phyloP scores from a whole-genome alignment of 2,888 invertebrate genomes.

The Ichneumoninae sp. region DNA sequence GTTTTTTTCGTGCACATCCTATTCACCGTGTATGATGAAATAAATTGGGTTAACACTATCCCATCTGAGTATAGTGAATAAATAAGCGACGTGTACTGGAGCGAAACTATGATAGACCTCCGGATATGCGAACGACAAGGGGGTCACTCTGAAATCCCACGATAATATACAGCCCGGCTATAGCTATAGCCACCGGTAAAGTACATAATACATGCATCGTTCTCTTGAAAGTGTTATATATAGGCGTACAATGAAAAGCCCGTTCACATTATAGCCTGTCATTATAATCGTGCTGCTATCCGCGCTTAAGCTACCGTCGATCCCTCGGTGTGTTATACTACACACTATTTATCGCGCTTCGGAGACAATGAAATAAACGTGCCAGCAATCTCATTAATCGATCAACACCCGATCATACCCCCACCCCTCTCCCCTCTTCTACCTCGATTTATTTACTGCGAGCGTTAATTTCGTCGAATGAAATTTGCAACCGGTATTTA shows the following conservation, averaged over 20 bases:
- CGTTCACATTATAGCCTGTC: constrained; percentile 22
- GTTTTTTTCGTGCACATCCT: neutral
- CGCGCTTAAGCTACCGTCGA: constrained; percentile 25
- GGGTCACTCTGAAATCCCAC: constrained; percentile 30
- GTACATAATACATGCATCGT: constrained; percentile 18
- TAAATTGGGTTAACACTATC: neutral
- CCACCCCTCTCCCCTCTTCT: neutral
- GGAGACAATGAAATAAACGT: constrained; percentile 56
- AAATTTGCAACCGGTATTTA: constrained; percentile 45
- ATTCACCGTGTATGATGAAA: neutral
- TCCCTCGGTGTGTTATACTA: constrained; percentile 15
- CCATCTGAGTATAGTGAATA: neutral
- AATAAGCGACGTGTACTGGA: neutral
- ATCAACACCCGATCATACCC: constrained; percentile 44
- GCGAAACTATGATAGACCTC: neutral
- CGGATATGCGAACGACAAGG: constrained; percentile 26
- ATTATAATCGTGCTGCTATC: constrained; percentile 25
- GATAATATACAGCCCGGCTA: constrained; percentile 19
- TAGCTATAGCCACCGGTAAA: neutral
- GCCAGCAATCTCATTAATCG: constrained; percentile 54
- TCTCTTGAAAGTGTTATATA: constrained; percentile 20
- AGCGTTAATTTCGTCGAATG: constrained; percentile 58
- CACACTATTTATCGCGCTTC: constrained; percentile 33
- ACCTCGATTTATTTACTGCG: constrained; percentile 54
- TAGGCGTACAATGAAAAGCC: constrained; percentile 33